A percentile compares a stretch with the other conserved stretches of the same genome.
Conservation (phyloP, 35 echinoderm and acorn worm species). For the Hemicentrotus pulcherrimus region DNA sequence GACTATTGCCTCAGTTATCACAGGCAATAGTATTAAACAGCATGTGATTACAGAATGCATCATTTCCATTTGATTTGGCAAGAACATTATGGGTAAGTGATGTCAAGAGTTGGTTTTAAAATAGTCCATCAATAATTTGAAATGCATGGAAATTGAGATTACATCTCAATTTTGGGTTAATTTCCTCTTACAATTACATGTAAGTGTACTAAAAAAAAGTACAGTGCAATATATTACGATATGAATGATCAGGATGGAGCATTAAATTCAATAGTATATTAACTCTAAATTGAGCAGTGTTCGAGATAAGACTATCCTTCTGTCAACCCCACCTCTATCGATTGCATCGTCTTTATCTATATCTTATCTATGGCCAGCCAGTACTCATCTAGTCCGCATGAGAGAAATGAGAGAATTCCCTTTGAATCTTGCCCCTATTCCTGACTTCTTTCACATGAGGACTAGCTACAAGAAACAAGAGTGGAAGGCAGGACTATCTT, state of each 20-base stretch:
- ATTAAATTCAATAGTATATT: neutral
- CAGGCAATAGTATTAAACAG: too few species aligned
- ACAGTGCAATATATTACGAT: neutral
- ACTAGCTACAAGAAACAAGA: neutral
- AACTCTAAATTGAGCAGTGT: neutral
- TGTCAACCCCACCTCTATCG: neutral
- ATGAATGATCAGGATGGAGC: neutral
- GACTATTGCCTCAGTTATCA: too few species aligned
- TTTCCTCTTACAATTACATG: neutral
- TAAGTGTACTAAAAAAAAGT: neutral
- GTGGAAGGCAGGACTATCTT: conserved; percentile 16
- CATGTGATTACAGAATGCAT: too few species aligned
- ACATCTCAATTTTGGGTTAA: neutral
- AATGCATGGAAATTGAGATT: neutral
- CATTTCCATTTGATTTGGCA: neutral
- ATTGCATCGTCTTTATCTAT: neutral
- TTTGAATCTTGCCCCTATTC: too few species aligned
- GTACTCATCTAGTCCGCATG: neutral
- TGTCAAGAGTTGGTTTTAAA: neutral
- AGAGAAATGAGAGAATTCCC: neutral
- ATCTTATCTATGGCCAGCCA: neutral
- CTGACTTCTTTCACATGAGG: too few species aligned
- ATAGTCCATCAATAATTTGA: neutral
- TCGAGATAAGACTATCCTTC: neutral
- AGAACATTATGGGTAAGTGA: neutral